Base-by-base conservation (phyloP, 2,113 vertebrate genomes). In the Ciconia boyciana region DNA sequence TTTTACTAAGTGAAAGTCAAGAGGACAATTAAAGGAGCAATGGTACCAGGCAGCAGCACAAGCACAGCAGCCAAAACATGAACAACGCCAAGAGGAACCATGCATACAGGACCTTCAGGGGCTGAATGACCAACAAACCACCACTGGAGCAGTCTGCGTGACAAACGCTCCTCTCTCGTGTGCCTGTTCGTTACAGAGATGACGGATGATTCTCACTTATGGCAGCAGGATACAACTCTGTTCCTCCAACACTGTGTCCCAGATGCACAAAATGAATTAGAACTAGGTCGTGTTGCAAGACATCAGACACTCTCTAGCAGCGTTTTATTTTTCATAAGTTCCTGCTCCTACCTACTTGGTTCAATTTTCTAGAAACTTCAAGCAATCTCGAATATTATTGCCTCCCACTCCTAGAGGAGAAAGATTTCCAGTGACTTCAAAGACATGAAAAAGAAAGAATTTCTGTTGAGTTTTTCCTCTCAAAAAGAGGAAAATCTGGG, bases 1-100 rank as follows among this genome's bases (percentile, higher is more conserved):
- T 83, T 95, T 90, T 87, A 46, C 61, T 57, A 41, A 49, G 32
- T 32, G 51, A 76, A 85, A 96, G 89, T 44, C 54, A 97, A 95
- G 48, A 78, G 21, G 13, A 64, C 54, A 71, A 88, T 79, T 92
- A 87, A 91, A 92, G 81, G 65, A 94, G 75, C 76, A 72, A 52
- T 16, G 36, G 57, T 43, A 89, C 12, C 44, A 24, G 62, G 83
- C 76, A 89, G 76, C 51, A 91, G 70, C 61, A 81, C 0, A 2
- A 95, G 70, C 82, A 77, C 29, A 96, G 54, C 69, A 72, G 64
- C 28, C 78, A 44, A 77, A 61, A 77, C 48, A 65, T 2, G 34
- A 71, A 57, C 34, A 66, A 9, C 25, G 69, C 29, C 52, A 61
- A 92, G 65, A 76, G 74, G 72, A 92, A 54, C 41, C 26, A 82